Conservation (phyloP, 2,113 vertebrate genomes). For the Acrocephalus arundinaceus region DNA sequence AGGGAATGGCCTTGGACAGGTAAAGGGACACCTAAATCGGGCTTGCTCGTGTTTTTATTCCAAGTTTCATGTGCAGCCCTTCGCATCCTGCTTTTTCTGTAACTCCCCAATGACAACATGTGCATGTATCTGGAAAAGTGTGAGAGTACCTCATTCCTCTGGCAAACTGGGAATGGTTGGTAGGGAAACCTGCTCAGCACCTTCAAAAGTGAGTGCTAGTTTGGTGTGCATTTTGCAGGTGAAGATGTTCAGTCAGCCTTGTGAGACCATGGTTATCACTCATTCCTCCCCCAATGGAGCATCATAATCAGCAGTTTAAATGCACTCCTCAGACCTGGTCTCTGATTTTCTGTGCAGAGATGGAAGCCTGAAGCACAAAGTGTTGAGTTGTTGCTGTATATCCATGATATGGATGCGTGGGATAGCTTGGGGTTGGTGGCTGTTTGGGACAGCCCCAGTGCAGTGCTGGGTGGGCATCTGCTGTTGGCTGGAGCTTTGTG, state of each 20-base stretch:
- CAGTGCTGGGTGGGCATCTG: not conserved
- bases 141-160: not conserved
- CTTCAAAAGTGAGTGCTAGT: too few species aligned
- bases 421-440: not conserved
- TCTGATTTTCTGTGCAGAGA: fast-evolving
- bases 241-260: not conserved
- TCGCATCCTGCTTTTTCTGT: not conserved
- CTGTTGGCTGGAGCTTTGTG: not conserved
- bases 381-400: not conserved
- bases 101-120: fast-evolving
- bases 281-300: not conserved
- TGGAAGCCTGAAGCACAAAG: not conserved
- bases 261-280: fast-evolving
- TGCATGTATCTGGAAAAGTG: fast-evolving
- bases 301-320: fast-evolving
- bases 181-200: not conserved
- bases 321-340: not conserved
- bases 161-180: not conserved
- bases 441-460: not conserved
- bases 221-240: fast-evolving
- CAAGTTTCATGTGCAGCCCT: not conserved
- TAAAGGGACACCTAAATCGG: not conserved
- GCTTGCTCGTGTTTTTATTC: not conserved
- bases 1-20: fast-evolving
- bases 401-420: fast-evolving